Percentiles rank a stretch among this genome's conserved stretches.
These are phyloP conservation scores for Cichlasoma orientale DNA, from an alignment of 2,797 vertebrate genomes.

Conservation along the genomic window DNA sequence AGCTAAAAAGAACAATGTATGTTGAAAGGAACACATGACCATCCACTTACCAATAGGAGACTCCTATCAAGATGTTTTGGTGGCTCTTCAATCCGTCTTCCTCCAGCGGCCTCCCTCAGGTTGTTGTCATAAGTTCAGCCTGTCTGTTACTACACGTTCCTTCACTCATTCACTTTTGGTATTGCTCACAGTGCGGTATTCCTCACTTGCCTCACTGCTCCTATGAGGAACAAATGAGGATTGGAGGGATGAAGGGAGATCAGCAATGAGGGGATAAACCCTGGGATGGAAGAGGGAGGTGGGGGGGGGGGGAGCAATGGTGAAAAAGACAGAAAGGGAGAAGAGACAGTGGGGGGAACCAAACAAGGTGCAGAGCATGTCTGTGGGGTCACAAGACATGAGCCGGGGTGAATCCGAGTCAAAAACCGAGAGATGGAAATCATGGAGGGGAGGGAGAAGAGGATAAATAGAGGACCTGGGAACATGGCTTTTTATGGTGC, in stretches of 20 bases:
- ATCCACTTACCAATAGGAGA: conserved; percentile 64
- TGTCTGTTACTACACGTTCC: conserved; percentile 36
- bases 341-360: conserved; percentile 44
- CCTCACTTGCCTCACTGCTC: conserved; percentile 64
- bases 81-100: conserved; percentile 44
- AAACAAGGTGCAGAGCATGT: conserved; percentile 72
- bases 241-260: conserved; percentile 85
- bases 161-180: conserved; percentile 68
- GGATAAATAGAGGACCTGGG: conserved; percentile 57
- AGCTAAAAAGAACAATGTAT: neutral
- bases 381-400: conserved; percentile 63
- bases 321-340: conserved; percentile 50
- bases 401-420: conserved; percentile 53
- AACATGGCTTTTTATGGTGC: conserved; percentile 81
- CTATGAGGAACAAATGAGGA: conserved; percentile 83
- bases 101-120: conserved; percentile 33
- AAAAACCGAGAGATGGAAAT: conserved; percentile 71
- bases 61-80: conserved; percentile 24
- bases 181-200: conserved; percentile 47
- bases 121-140: conserved; percentile 57
- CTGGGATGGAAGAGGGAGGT: conserved; percentile 71
- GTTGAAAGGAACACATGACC: conserved; percentile 19
- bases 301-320: conserved; percentile 19
- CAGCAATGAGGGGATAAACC: conserved; percentile 84
- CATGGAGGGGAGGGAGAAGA: conserved; percentile 60